Percentiles rank a stretch among this genome's conserved stretches.
phyloP scores from a whole-genome alignment of 2,888 invertebrate genomes.

The Epinotia ramella region DNA sequence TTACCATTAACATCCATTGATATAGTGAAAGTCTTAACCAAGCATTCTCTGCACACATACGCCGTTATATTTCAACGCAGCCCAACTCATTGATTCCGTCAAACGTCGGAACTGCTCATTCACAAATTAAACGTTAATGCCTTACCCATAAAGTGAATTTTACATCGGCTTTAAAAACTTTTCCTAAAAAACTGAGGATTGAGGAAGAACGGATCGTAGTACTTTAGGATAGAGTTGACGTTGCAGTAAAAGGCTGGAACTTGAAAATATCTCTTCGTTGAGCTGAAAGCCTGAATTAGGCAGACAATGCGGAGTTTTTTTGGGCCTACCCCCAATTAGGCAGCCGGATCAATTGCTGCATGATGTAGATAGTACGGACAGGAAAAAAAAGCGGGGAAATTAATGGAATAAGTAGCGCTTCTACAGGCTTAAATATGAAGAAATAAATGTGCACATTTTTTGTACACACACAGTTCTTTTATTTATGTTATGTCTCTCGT shows the following conservation, averaged over 20 bases:
- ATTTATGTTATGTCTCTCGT: too few relatives aligned
- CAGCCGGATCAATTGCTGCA: conserved; percentile 32
- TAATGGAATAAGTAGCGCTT: background rate
- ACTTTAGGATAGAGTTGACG: background rate
- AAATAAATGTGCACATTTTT: background rate
- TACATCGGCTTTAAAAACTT: conserved; percentile 11
- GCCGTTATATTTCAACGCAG: background rate
- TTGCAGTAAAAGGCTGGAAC: background rate
- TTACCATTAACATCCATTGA: background rate
- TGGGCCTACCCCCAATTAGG: conserved; percentile 34
- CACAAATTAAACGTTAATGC: conserved; percentile 1
- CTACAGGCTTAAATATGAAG: background rate
- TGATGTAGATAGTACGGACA: conserved; percentile 9
- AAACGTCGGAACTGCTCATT: too few relatives aligned
- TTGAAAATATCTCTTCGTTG: conserved; percentile 12
- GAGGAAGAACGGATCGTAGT: background rate
- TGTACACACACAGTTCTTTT: too few relatives aligned
- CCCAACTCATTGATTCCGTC: background rate
- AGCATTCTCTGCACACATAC: background rate
- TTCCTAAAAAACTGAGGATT: background rate
- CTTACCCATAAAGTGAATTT: background rate
- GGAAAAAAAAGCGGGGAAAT: background rate
- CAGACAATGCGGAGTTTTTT: conserved; percentile 37
- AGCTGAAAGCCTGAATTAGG: conserved; percentile 35
- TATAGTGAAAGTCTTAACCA: background rate